Conservation (phyloP, 2,113 vertebrate genomes). For the Typhlomys cinereus region DNA sequence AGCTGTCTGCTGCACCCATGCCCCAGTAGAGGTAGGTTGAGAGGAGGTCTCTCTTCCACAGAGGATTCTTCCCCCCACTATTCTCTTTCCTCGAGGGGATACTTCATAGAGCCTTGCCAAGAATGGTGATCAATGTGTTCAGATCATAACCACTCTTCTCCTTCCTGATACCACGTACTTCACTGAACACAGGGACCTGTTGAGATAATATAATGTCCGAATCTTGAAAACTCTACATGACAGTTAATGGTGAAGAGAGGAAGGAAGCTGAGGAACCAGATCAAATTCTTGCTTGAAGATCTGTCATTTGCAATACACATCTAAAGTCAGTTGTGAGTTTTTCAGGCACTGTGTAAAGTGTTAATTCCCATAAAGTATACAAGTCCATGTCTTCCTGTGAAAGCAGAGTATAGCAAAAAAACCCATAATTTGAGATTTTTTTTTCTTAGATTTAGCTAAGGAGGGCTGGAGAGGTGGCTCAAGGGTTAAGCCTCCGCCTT, state of each 20-base stretch:
- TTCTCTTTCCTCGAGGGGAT: too few species aligned
- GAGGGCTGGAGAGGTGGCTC: too few species aligned
- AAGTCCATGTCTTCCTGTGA: not conserved
- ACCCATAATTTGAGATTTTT: not conserved
- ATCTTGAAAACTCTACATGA: not conserved
- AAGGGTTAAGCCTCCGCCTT: too few species aligned
- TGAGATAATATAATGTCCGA: not conserved
- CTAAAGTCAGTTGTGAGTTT: not conserved
- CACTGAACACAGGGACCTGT: not conserved
- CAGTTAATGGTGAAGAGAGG: not conserved
- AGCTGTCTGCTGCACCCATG: not conserved
- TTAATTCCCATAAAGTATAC: not conserved
- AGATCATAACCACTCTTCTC: not conserved
- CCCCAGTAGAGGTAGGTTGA: fast-evolving
- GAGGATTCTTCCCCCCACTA: not conserved
- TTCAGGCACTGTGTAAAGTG: not conserved
- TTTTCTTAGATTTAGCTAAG: not conserved
- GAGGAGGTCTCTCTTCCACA: not conserved
- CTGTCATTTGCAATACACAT: not conserved
- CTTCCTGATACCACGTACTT: not conserved
- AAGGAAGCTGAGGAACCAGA: not conserved
- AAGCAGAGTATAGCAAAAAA: not conserved
- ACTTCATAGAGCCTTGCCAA: not conserved
- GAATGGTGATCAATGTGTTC: not conserved
- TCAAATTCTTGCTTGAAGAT: not conserved